A percentile compares a stretch with the other conserved stretches of the same genome.
These are phyloP conservation scores for Heliocidaris tuberculata DNA, from an alignment of 35 echinoderm and acorn worm genomes.

Conservation along the genomic window DNA sequence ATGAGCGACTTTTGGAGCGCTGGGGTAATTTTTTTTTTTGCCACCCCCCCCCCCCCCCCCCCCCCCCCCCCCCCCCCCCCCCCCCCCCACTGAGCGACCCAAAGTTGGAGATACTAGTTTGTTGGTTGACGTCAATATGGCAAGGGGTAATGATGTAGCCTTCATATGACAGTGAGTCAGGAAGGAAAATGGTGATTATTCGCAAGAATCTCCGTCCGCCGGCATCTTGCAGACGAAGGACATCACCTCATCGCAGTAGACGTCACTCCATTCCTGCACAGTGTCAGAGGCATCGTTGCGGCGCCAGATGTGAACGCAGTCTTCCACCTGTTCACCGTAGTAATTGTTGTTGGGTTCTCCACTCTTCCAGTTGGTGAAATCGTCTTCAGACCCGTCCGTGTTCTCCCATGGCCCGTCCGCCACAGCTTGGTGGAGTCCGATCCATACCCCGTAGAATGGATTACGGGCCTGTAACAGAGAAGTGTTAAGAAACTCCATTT, in stretches of 20 bases:
- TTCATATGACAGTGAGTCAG: not conserved
- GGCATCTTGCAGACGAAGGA: conserved; percentile 14
- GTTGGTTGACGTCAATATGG: too few relatives aligned
- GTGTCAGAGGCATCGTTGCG: not conserved
- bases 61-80: too few relatives aligned
- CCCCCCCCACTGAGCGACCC: too few relatives aligned
- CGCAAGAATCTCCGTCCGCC: not conserved
- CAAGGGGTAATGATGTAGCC: too few relatives aligned
- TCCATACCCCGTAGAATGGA: not conserved
- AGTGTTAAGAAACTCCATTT: too few relatives aligned
- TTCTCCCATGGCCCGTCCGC: not conserved
- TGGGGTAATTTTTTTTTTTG: too few relatives aligned
- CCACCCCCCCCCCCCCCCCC: too few relatives aligned
- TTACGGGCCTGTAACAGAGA: not conserved
- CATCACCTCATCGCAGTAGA: conserved; percentile 13
- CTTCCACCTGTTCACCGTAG: not conserved
- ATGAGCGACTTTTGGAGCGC: too few relatives aligned
- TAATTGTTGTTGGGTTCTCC: not conserved
- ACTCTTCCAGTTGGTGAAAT: not conserved
- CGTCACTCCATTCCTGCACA: not conserved
- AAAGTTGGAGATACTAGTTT: too few relatives aligned
- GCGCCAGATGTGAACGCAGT: conserved; percentile 28
- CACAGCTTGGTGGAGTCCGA: not conserved
- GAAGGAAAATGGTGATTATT: too few relatives aligned
- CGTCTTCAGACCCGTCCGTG: not conserved